Base-by-base conservation (phyloP, 1,140 invertebrate genomes). In the Cardiocondyla obscurior region DNA sequence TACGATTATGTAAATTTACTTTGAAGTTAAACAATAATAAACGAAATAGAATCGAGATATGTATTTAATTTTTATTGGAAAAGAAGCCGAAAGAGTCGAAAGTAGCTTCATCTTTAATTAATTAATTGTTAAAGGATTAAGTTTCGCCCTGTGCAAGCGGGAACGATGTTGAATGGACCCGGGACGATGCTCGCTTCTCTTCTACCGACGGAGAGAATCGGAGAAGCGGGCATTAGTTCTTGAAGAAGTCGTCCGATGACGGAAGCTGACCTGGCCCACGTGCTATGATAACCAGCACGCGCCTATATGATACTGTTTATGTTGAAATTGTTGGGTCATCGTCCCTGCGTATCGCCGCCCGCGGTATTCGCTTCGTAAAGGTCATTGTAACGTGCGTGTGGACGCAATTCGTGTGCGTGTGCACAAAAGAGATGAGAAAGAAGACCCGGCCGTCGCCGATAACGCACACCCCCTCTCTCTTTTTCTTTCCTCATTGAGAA, bases 251-350 rank as follows among this genome's bases (percentile, higher is more conserved):
- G 81, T n/a, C 30, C 8, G 81, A 51, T 86, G 85, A 87, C 81
- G 67, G 82, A 86, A 83, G 62, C 62, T 79, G 46, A 5, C 33
- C 22, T 6, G 33, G 33, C 22, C 42, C 25, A 22, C 22, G 28
- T 33, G 33, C 44, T 51, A 57, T 55, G 7, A 44, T 79, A n/a
- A 74, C 64, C 10, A 62, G 33, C 30, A 53, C n/a, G 44, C 46
- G 49, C 19, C 19, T 14, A 14, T 53, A 73, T 57, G n/a, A 44
- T 79, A 81, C 70, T 60, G 85, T 85, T 87, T 84, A 83, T 81
- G 77, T 87, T 87, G 86, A 86, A 87, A 87, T 85, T 76, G 65
- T 82, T 69, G 51, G 86, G 86, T 88, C 77, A 88, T 88, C 73
- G 85, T 82, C 85, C 86, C 30, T 28, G 36, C 70, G 22, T 30